Percentiles rank a stretch among this genome's conserved stretches.
Conservation (phyloP, 2,113 vertebrate species). For the Trachemys scripta region DNA sequence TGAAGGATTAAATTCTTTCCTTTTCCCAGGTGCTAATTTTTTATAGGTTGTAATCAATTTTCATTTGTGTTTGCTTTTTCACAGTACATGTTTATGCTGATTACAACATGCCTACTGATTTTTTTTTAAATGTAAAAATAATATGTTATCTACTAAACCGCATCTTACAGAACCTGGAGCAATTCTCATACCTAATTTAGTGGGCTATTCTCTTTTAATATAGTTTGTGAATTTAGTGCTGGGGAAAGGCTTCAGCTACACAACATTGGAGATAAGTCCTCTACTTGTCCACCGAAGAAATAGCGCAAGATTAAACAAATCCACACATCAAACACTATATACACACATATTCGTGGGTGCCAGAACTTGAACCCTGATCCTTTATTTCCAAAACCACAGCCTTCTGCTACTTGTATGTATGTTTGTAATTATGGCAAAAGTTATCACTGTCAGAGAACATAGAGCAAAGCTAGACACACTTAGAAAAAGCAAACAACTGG, state of each 20-base stretch:
- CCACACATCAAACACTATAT: neutral
- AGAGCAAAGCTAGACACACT: neutral
- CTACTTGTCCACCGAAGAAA: neutral
- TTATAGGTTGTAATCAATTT: neutral
- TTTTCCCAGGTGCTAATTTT: neutral
- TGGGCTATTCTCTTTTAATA: neutral
- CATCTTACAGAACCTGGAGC: neutral
- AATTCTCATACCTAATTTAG: neutral
- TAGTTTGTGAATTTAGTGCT: neutral
- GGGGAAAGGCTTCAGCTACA: neutral
- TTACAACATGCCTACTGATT: neutral
- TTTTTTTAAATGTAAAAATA: neutral
- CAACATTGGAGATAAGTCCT: neutral
- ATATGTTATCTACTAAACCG: neutral
- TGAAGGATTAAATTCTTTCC: neutral
- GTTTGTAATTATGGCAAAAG: neutral
- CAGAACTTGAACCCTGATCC: neutral
- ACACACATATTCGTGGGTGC: neutral
- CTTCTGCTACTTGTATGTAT: neutral
- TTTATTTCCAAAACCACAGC: neutral
- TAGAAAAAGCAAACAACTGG: neutral
- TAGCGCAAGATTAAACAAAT: neutral
- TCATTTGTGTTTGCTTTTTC: neutral
- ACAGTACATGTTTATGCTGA: neutral
- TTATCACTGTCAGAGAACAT: neutral